Evolutionary conservation across 2,888 invertebrate species (phyloP).

Genomic region (Alitta virens): DNA sequence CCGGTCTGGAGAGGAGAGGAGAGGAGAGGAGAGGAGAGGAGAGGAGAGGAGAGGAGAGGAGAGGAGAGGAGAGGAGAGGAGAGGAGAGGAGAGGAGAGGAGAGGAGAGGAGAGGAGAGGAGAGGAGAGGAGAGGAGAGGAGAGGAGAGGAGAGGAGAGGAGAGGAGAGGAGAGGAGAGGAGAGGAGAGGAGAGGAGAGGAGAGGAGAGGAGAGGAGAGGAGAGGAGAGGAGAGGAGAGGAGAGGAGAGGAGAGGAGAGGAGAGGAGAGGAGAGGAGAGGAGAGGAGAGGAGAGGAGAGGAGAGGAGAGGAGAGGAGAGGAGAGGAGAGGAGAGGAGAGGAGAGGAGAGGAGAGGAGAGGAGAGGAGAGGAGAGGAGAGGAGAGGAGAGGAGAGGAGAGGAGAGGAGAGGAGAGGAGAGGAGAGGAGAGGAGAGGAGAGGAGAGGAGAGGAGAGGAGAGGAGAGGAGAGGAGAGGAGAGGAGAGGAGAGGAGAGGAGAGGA

Average conservation of each 20-base stretch:
- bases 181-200: neutral
- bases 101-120: too few species aligned
- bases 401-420: neutral
- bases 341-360: neutral
- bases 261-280: neutral
- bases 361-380: neutral
- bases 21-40: neutral
- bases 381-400: neutral
- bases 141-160: neutral
- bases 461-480: too few species aligned
- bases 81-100: neutral
- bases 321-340: too few species aligned
- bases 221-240: neutral
- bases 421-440: neutral
- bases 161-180: neutral
- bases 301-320: too few species aligned
- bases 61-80: too few species aligned
- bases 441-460: too few species aligned
- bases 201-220: neutral
- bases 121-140: neutral
- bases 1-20: too few species aligned
- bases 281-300: too few species aligned
- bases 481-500: too few species aligned
- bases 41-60: neutral
- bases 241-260: neutral